Evolutionary conservation across 2,888 invertebrate species (phyloP).

Genomic region (Dasysyrphus tricinctus): DNA sequence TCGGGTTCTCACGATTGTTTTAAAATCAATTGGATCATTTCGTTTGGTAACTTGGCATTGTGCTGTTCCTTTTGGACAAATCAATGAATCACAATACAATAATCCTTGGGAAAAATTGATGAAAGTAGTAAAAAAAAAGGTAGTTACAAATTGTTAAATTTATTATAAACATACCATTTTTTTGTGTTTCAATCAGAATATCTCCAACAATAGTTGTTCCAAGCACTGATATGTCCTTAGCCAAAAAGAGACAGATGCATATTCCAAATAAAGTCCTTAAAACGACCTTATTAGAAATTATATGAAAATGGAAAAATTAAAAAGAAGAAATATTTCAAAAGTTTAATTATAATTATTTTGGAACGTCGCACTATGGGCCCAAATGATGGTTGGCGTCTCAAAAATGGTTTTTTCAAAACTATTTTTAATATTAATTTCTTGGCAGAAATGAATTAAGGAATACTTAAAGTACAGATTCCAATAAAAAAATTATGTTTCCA

Average conservation of each 20-base stretch:
- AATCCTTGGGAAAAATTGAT: slow-evolving; percentile 3
- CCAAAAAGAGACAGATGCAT: neutral
- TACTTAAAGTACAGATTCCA: too few relatives aligned
- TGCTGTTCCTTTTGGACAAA: slow-evolving; percentile 32
- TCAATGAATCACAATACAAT: slow-evolving; percentile 46
- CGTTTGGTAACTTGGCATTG: slow-evolving; percentile 48
- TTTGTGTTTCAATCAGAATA: slow-evolving; percentile 3
- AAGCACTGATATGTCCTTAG: neutral
- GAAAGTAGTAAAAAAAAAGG: neutral
- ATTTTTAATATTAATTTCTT: too few relatives aligned
- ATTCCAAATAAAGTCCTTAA: neutral
- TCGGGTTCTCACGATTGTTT: slow-evolving; percentile 24
- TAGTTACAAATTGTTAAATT: neutral
- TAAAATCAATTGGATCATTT: slow-evolving; percentile 47
- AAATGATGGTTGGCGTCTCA: too few relatives aligned
- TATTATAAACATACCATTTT: slow-evolving; percentile 5
- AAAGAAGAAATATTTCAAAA: neutral
- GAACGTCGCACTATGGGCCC: too few relatives aligned
- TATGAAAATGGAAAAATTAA: neutral
- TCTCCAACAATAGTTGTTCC: neutral
- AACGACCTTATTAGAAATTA: neutral
- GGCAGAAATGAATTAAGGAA: too few relatives aligned
- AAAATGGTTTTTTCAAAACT: too few relatives aligned
- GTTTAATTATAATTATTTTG: neutral
- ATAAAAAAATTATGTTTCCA: too few relatives aligned